Percentiles rank a stretch among this genome's conserved stretches.
Conservation (phyloP, 2,113 vertebrate species). For the Climacteris rufus region DNA sequence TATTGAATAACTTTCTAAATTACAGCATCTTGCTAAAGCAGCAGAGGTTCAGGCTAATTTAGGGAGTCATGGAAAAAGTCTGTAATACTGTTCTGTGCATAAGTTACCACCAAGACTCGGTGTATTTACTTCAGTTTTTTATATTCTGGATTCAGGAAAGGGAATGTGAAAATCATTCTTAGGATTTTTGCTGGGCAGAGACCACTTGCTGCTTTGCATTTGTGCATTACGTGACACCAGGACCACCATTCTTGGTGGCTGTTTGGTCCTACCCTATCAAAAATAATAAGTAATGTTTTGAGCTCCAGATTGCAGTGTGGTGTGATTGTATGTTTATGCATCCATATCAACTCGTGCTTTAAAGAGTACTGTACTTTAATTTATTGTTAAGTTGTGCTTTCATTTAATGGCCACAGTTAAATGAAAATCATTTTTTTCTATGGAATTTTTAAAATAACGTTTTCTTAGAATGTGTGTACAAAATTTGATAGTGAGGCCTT, state of each 20-base stretch:
- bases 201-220: background rate
- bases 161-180: background rate
- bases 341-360: background rate
- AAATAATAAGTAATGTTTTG: background rate
- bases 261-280: background rate
- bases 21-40: slow-evolving; percentile 1
- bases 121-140: background rate
- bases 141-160: background rate
- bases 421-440: background rate
- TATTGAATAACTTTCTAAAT: slow-evolving; percentile 33
- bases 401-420: background rate
- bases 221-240: background rate
- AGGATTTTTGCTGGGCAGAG: background rate
- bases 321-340: background rate
- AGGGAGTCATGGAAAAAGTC: background rate
- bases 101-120: background rate
- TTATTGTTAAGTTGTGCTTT: background rate
- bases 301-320: background rate
- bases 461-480: background rate
- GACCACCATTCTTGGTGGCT: background rate
- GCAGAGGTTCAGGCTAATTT: background rate
- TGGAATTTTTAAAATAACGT: background rate
- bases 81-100: background rate
- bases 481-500: background rate
- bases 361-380: background rate